Percentiles rank a stretch among this genome's conserved stretches.
Evolutionary conservation across 2,888 invertebrate genomes (phyloP).

Genomic region (Diadromus collaris): DNA sequence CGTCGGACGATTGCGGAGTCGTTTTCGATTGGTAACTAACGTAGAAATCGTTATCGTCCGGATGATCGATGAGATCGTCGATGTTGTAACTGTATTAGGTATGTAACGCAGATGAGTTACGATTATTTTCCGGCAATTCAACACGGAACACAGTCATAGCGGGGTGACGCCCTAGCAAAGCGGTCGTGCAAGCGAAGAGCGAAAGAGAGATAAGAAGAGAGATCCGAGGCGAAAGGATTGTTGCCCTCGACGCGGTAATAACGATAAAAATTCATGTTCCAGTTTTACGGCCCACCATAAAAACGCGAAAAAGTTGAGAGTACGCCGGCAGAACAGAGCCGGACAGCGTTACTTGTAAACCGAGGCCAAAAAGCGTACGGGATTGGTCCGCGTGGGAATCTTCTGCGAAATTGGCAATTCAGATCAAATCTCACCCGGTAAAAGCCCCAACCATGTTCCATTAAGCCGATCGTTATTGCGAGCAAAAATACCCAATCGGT

Average conservation of each 20-base stretch:
- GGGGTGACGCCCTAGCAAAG: not conserved
- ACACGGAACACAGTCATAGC: not conserved
- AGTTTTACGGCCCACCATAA: conserved; percentile 72
- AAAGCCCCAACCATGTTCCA: conserved; percentile 41
- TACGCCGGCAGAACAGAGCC: conserved; percentile 30
- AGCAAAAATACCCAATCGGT: conserved; percentile 48
- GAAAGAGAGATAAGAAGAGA: conserved; percentile 22
- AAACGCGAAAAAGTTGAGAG: conserved; percentile 65
- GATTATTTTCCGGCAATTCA: not conserved
- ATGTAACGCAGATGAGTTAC: not conserved
- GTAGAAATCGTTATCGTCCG: not conserved
- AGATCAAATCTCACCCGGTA: conserved; percentile 50
- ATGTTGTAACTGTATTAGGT: not conserved
- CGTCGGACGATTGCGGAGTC: not conserved
- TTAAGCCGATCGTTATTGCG: conserved; percentile 54
- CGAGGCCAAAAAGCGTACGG: conserved; percentile 31
- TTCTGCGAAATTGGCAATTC: conserved; percentile 55
- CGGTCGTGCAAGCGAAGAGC: conserved; percentile 7
- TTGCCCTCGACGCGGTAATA: conserved; percentile 63
- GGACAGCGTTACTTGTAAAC: conserved; percentile 28
- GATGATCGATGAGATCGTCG: not conserved
- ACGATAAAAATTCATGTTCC: conserved; percentile 73
- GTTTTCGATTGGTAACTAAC: not conserved
- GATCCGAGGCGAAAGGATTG: conserved; percentile 59
- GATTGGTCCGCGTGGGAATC: conserved; percentile 50